Base-by-base conservation (phyloP, 2,113 vertebrate species). In the Thermophis baileyi region DNA sequence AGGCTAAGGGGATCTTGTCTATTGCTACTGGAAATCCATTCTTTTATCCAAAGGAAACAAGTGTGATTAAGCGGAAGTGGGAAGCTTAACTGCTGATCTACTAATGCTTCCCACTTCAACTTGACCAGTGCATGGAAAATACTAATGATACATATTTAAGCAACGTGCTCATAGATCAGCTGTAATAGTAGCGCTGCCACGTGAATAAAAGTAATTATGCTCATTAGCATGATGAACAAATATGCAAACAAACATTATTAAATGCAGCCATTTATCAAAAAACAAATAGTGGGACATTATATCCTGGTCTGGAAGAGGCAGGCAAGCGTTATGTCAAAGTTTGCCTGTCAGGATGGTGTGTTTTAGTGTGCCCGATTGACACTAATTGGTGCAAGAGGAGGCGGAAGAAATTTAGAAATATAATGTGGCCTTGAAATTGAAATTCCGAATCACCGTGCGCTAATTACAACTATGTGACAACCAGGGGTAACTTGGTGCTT, bases 161-260 rank as follows among this genome's bases (percentile, higher is more conserved):
- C 95, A 95, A 97, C 94, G 88, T 96, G 81, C 81, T 10, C n/a
- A 96, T 98, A 96, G 95, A 95, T 97, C 96, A 97, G 96, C 95
- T 93, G 95, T 93, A 95, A 93, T 96, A 93, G 89, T 95, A 94
- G 95, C 95, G 96, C 95, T 95, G 94, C 96, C 95, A 94, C 91
- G 96, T 97, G 97, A 98, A 97, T 97, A 97, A 97, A 97, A 97
- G 95, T 97, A 97, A 98, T 97, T 98, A 96, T 96, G 96, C 95
- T 95, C 94, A 96, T 96, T 97, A 96, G 95, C 95, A 97, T 95
- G 93, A 96, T 95, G 94, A 95, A 96, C 93, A 97, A 97, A 96
- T 96, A 97, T 96, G 97, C 95, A 96, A 97, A 96, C 94, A 96
- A 97, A 96, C 97, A 96, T 98, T 97, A 97, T 98, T 97, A 97